Evolutionary conservation across 2,888 invertebrate species (phyloP), one percentile per base, ranked within the genome.

Genomic region (Octodonta nipae): DNA sequence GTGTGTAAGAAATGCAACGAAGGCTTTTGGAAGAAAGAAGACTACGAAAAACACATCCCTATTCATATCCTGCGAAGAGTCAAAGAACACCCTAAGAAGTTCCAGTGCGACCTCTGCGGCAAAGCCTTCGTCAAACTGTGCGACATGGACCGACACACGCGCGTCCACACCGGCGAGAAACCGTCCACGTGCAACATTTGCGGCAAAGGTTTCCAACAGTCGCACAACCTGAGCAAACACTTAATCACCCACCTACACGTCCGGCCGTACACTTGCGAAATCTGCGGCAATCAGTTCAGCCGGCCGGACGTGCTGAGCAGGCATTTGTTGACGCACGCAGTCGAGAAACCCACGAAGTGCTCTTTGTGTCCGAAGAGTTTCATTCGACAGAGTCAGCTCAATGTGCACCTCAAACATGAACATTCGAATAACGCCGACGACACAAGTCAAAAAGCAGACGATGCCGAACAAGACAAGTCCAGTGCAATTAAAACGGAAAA

Each of bases 121-220:
- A 56, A 54, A 27, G 49, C 52, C 31, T 61, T 61, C 41, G 40
- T 47, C 7, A 61, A 61, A 44, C 46, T 54, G 13, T 60, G 57
- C 42, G 60, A 61, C 43, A 44, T 61, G 28, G 55, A 58, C 35
- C 43, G 61, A 4, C 61, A 61, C 38, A 50, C 49, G 2, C 45
- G 61, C 2, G 60, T 61, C 3, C 61, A 61, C 41, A 60, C 60
- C 2, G 28, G 61, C 3, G 61, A 60, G 36, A 61, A 61, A 37
- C 60, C 60, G 4, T 55, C 47, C 31, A 47, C 54, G 8, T 61
- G 61, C 35, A 55, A 52, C 30, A 56, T 56, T 17, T 55, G 55
- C 38, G 49, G 54, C 33, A 52, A 50, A 32, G 37, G 53, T 4
- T 56, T 55, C 43, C 54, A 54, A 32, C 59, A 60, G 38, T 46